These are phyloP conservation scores for Chrysodeixis includens DNA, from an alignment of 2,888 invertebrate genomes.

Conservation along the genomic window DNA sequence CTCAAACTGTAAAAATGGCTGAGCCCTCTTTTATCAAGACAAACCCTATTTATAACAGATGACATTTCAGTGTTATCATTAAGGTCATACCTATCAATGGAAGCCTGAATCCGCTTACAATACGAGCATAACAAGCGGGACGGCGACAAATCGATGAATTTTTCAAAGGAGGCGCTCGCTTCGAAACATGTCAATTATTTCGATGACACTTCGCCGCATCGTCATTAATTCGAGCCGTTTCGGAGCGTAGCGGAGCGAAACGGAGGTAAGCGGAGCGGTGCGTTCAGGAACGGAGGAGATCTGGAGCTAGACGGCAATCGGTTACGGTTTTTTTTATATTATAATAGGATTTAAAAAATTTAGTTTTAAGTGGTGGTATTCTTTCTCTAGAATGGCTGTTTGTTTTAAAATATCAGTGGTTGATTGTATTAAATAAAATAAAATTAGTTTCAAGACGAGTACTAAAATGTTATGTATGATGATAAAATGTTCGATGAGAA, in stretches of 20 bases:
- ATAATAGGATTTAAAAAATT: too few species aligned
- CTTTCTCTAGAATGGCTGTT: slow-evolving; percentile 30
- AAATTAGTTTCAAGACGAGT: too few species aligned
- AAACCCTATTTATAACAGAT: too few species aligned
- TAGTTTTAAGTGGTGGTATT: slow-evolving; percentile 30
- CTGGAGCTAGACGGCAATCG: slow-evolving; percentile 25
- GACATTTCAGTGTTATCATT: background rate
- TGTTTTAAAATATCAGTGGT: background rate
- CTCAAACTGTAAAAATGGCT: too few species aligned
- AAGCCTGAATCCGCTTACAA: slow-evolving; percentile 12
- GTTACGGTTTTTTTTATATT: slow-evolving; percentile 26
- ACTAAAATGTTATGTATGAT: too few species aligned
- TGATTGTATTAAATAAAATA: too few species aligned
- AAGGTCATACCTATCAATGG: background rate
- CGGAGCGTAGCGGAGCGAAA: slow-evolving; percentile 30
- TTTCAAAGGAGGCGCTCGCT: slow-evolving; percentile 54
- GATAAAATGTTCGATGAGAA: too few species aligned
- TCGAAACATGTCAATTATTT: slow-evolving; percentile 73
- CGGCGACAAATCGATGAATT: slow-evolving; percentile 21
- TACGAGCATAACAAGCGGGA: slow-evolving; percentile 7
- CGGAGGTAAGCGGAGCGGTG: slow-evolving; percentile 16
- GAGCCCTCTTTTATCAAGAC: too few species aligned
- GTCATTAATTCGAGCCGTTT: slow-evolving; percentile 69
- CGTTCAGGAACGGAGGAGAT: too few species aligned
- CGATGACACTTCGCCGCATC: slow-evolving; percentile 61